Percentiles rank a stretch among this genome's conserved stretches.
Conservation (phyloP, 2,797 vertebrate species). For the Scyliorhinus canicula region DNA sequence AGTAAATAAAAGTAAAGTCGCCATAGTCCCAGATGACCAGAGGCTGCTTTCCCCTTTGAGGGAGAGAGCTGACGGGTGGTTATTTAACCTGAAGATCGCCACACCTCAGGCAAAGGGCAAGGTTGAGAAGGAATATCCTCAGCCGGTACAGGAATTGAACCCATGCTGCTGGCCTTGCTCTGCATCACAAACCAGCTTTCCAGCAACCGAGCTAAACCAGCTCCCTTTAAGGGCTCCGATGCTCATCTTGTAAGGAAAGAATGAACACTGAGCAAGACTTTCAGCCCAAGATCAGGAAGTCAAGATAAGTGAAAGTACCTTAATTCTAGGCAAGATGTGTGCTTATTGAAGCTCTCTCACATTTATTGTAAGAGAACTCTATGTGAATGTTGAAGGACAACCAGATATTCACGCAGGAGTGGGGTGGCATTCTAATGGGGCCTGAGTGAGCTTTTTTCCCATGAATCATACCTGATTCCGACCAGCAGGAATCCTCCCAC, state of each 20-base stretch:
- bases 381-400: neutral
- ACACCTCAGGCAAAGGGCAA: no score
- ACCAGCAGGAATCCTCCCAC: neutral
- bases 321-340: neutral
- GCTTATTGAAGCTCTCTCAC: neutral
- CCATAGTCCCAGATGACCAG: no score
- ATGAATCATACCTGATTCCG: neutral
- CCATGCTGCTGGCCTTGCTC: no score
- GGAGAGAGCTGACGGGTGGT: no score
- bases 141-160: no score
- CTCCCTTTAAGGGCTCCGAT: neutral
- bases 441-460: neutral
- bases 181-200: no score
- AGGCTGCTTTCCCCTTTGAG: no score
- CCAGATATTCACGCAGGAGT: neutral
- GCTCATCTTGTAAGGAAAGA: neutral
- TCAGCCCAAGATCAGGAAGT: neutral
- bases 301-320: neutral
- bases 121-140: no score
- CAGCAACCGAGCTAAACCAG: no score
- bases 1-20: no score
- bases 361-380: neutral
- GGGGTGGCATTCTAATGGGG: neutral
- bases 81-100: no score
- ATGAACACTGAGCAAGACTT: neutral